phyloP scores from a whole-genome alignment of 2,888 invertebrate genomes.

The Acanthopleura granulata region DNA sequence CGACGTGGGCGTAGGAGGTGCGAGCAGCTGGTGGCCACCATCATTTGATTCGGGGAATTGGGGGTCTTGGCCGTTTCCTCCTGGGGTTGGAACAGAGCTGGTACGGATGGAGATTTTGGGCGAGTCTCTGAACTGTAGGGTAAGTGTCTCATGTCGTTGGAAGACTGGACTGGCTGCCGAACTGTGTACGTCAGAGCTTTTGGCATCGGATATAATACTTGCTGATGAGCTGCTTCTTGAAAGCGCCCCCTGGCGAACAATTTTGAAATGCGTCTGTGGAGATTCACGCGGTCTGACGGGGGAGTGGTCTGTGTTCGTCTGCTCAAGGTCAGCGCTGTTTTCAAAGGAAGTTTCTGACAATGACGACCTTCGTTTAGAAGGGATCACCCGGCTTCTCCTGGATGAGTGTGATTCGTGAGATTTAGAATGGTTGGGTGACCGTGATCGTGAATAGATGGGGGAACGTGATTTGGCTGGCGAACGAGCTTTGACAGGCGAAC shows the following conservation, averaged over 20 bases:
- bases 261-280: background rate
- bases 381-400: background rate
- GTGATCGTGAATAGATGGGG: background rate
- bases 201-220: conserved; percentile 41
- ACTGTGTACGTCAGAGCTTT: conserved; percentile 25
- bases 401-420: background rate
- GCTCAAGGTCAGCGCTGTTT: background rate
- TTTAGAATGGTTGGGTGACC: background rate
- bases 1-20: conserved; percentile 35
- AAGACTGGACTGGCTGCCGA: conserved; percentile 17
- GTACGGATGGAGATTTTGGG: conserved; percentile 12
- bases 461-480: background rate
- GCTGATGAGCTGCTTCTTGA: conserved; percentile 44
- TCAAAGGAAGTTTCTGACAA: background rate
- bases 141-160: background rate
- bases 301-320: background rate
- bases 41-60: conserved; percentile 14
- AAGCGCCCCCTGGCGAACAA: conserved; percentile 35
- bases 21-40: conserved; percentile 30
- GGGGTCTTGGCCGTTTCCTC: background rate
- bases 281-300: background rate
- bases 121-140: conserved; percentile 9
- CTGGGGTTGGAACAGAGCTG: background rate
- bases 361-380: background rate
- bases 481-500: background rate